Conservation (phyloP, 92 coral and sea anemone species). For the Micromussa lordhowensis region DNA sequence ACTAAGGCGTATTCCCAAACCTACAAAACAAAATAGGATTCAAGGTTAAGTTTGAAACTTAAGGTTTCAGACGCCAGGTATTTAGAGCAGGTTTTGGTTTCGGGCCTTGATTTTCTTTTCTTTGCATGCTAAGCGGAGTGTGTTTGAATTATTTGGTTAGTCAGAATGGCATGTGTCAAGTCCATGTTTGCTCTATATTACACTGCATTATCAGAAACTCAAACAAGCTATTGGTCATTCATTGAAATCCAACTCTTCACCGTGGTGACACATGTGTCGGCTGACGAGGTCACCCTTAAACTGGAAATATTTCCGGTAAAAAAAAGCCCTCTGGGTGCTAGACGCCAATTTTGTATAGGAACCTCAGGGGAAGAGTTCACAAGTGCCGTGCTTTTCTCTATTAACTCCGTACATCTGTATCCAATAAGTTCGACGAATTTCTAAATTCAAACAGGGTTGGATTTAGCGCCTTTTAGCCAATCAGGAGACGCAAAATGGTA, state of each 20-base stretch:
- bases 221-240: conserved; percentile 34
- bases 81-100: neutral
- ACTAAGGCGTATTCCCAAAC: conserved; percentile 14
- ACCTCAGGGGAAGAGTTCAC: neutral
- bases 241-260: conserved; percentile 37
- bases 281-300: conserved; percentile 48
- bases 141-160: conserved; percentile 1
- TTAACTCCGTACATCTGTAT: conserved; percentile 71
- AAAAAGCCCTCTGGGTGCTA: conserved; percentile 46
- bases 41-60: conserved; percentile 1
- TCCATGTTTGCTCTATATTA: conserved; percentile 44
- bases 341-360: conserved; percentile 31
- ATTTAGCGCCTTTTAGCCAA: conserved; percentile 65
- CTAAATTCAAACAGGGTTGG: conserved; percentile 70
- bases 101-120: neutral
- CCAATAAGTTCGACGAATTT: conserved; percentile 78
- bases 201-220: conserved; percentile 28
- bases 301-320: conserved; percentile 46
- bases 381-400: neutral
- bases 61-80: neutral
- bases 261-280: conserved; percentile 37
- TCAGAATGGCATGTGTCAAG: conserved; percentile 32
- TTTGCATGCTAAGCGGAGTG: neutral
- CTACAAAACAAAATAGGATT: neutral
- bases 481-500: conserved; percentile 65